phyloP scores from a whole-genome alignment of 2,797 vertebrate genomes.

The Oryzias dopingdopingensis region DNA sequence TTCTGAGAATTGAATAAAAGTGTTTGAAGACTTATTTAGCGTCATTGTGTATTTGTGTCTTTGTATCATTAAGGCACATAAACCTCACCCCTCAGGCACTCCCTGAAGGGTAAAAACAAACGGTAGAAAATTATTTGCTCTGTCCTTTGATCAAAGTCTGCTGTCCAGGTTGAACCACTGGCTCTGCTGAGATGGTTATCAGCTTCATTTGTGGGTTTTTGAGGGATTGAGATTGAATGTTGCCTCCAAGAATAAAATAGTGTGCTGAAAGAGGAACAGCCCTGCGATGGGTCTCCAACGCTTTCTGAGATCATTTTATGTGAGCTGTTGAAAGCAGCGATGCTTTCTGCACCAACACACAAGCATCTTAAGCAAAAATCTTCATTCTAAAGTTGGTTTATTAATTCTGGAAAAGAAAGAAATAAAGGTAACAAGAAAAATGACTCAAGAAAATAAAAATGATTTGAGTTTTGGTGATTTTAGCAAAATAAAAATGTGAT shows the following conservation, averaged over 20 bases:
- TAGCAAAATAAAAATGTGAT: too few relatives aligned
- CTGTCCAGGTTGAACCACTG: conserved; percentile 1
- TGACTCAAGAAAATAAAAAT: too few relatives aligned
- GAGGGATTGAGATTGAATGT: conserved; percentile 8
- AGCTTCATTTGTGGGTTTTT: background rate
- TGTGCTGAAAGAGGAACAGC: conserved; percentile 30
- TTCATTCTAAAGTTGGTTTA: background rate
- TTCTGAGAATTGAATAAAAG: conserved; percentile 32
- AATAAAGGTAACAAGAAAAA: too few relatives aligned
- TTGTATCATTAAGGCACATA: conserved; percentile 13
- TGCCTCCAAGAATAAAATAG: conserved; percentile 8
- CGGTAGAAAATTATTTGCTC: conserved; percentile 25
- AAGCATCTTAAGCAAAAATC: conserved; percentile 1
- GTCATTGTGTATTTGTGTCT: conserved; percentile 17
- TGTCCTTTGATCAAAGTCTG: conserved; percentile 9
- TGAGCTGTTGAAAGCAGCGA: conserved; percentile 16
- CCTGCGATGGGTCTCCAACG: conserved; percentile 8
- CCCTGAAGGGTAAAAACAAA: conserved; percentile 49
- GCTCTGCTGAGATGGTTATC: background rate
- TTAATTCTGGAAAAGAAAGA: too few relatives aligned
- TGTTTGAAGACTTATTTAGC: conserved; percentile 27
- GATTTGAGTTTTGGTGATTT: too few relatives aligned
- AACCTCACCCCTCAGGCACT: conserved; percentile 33
- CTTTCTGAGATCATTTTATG: conserved; percentile 11
- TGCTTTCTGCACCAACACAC: conserved; percentile 12